Base-by-base conservation (phyloP, 2,113 vertebrate species). In the Bos indicus region DNA sequence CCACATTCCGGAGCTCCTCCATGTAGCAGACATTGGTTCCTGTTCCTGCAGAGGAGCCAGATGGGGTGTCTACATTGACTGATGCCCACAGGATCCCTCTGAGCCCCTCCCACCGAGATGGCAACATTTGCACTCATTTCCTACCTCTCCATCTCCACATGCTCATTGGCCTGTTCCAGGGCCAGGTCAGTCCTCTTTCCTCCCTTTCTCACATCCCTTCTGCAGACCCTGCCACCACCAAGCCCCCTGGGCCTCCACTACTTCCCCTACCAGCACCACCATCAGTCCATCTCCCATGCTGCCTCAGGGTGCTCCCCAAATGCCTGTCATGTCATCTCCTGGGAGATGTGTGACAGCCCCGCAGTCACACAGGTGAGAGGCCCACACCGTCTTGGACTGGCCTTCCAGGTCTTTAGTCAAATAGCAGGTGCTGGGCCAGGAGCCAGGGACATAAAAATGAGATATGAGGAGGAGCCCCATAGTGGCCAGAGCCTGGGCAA, bases 21-120 rank as follows among this genome's bases (percentile, higher is more conserved):
- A 99, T 99, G 97, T 99, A 99, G 95, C 99, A 99, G 92, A 98
- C 98, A 0, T 99, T 99, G 92, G 98, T 99, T 46, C 99, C 99
- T 0, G 99, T 99, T 62, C 99, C 99, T 99, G 93, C 0, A 6
- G 67, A 81, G 57, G 83, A 52, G 87, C 43, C 62, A 64, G 54
- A 0, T 0, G 0, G 74, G 15, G 40, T 17, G 8, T 80, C 11
- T 30, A 25, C 40, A 43, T 13, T 97, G 88, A 97, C 52, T 30
- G 28, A 81, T 2, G 28, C 43, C 74, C 57, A 77, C 57, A 77
- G 60, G 43, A n/a, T 36, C 25, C 13, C 19, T 40, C 33, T 26
- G 23, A 77, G 62, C 36, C n/a, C 40, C 80, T 82, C 28, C 33
- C 28, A 85, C 60, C 2, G 2, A 94, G 87, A 67, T 10, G 10